phyloP scores from a whole-genome alignment of 53 echinoderm and acorn worm species.

The Antedon mediterranea region DNA sequence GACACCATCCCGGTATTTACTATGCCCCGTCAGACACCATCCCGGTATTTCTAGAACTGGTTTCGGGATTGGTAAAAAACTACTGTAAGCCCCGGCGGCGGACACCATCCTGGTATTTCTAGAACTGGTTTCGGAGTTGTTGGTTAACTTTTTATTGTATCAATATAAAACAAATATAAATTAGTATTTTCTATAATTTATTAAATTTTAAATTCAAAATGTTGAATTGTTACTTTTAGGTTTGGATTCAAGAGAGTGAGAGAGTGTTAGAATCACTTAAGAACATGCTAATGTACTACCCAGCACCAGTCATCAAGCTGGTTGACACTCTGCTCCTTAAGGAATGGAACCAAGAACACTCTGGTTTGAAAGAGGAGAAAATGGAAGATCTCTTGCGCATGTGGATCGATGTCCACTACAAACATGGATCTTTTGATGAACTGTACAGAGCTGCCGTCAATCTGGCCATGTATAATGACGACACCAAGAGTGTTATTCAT shows the following conservation, averaged over 20 bases:
- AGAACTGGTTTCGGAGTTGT: no score
- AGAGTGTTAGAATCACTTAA: not conserved
- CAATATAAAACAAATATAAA: no score
- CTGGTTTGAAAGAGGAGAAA: not conserved
- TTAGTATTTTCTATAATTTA: no score
- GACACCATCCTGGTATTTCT: no score
- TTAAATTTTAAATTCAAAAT: no score
- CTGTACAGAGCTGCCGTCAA: not conserved
- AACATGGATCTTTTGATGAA: not conserved
- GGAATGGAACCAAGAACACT: slow-evolving; percentile 10
- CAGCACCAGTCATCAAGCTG: not conserved
- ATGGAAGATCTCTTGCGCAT: not conserved
- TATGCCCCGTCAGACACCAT: no score
- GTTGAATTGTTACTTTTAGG: not conserved
- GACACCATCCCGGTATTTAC: no score
- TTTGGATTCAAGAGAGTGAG: not conserved
- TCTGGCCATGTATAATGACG: not conserved
- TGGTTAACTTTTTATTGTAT: no score
- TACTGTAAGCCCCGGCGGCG: no score
- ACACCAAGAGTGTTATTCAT: not conserved
- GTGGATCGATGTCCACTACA: not conserved
- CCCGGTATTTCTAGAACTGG: no score
- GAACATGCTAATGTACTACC: not conserved
- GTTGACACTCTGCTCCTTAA: slow-evolving; percentile 3
- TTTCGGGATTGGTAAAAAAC: no score